Conservation (phyloP, 1,140 invertebrate genomes). For the Drosophila pandora region DNA sequence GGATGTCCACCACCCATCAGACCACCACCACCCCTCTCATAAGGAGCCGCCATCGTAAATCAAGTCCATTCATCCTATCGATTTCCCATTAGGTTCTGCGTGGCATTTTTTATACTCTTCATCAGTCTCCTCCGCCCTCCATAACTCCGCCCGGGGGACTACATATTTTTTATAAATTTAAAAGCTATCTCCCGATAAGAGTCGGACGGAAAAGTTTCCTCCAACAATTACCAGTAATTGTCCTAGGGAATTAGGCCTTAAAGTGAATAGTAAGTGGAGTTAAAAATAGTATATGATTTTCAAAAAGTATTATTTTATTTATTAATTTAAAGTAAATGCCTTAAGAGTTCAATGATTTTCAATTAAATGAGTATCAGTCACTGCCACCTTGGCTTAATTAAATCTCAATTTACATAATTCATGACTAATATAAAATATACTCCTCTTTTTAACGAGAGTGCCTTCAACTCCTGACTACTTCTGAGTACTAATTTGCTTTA, state of each 20-base stretch:
- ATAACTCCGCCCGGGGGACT: not conserved
- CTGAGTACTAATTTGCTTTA: constrained; percentile 43
- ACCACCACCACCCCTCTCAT: not conserved
- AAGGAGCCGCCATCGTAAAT: constrained; percentile 19
- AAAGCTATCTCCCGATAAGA: constrained; percentile 22
- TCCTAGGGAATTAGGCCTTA: too few species aligned
- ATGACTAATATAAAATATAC: not conserved
- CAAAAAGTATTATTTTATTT: not conserved
- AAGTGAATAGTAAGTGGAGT: too few species aligned
- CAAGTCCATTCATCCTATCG: constrained; percentile 50
- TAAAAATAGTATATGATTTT: not conserved
- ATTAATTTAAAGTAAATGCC: too few species aligned
- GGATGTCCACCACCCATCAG: too few species aligned
- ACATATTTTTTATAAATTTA: constrained; percentile 12
- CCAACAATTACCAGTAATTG: too few species aligned
- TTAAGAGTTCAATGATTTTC: not conserved
- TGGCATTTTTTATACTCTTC: constrained; percentile 65
- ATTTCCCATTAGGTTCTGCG: constrained; percentile 76
- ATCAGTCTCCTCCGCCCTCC: constrained; percentile 16
- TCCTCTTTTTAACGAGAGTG: constrained; percentile 27
- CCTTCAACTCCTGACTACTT: constrained; percentile 30
- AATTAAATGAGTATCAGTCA: not conserved
- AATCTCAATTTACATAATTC: constrained; percentile 44
- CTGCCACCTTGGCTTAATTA: constrained; percentile 23
- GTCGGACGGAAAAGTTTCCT: not conserved